Conservation (phyloP, 1,140 invertebrate species). For the Charaxes varanes region DNA sequence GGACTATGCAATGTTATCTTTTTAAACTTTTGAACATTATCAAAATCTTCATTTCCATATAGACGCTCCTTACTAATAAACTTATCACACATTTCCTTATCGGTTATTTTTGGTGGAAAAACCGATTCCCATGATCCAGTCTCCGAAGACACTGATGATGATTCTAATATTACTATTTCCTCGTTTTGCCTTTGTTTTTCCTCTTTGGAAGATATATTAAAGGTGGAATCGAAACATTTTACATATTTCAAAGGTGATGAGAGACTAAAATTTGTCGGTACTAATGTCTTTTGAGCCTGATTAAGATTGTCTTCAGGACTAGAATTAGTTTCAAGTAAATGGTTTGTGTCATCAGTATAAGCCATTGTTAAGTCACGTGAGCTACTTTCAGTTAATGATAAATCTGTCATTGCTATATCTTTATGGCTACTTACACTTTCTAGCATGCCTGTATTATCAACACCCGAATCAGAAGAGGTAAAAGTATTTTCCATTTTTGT, state of each 20-base stretch:
- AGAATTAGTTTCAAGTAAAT: slow-evolving; percentile 19
- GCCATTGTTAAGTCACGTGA: slow-evolving; percentile 41
- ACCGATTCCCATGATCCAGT: slow-evolving; percentile 78
- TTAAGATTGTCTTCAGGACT: slow-evolving; percentile 14
- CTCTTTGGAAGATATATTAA: slow-evolving; percentile 74
- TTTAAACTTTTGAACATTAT: not conserved
- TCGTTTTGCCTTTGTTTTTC: slow-evolving; percentile 82
- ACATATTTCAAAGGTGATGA: no score
- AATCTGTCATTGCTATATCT: slow-evolving; percentile 55
- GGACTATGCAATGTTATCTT: not conserved
- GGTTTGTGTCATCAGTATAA: slow-evolving; percentile 40
- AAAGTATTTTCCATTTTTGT: slow-evolving; percentile 59
- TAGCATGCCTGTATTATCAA: slow-evolving; percentile 53
- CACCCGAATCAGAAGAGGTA: slow-evolving; percentile 58
- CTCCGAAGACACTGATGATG: slow-evolving; percentile 76
- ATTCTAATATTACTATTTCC: slow-evolving; percentile 77
- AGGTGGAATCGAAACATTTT: slow-evolving; percentile 22
- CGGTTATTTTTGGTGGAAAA: slow-evolving; percentile 58
- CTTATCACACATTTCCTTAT: slow-evolving; percentile 49
- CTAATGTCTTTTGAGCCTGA: slow-evolving; percentile 14
- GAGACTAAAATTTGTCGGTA: not conserved
- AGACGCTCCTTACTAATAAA: slow-evolving; percentile 44
- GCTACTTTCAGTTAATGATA: slow-evolving; percentile 55
- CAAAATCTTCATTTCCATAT: slow-evolving; percentile 20
- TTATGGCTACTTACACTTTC: slow-evolving; percentile 57